These are phyloP conservation scores for Caenorhabditis latens DNA, from an alignment of 1,140 invertebrate genomes.

Conservation along the genomic window DNA sequence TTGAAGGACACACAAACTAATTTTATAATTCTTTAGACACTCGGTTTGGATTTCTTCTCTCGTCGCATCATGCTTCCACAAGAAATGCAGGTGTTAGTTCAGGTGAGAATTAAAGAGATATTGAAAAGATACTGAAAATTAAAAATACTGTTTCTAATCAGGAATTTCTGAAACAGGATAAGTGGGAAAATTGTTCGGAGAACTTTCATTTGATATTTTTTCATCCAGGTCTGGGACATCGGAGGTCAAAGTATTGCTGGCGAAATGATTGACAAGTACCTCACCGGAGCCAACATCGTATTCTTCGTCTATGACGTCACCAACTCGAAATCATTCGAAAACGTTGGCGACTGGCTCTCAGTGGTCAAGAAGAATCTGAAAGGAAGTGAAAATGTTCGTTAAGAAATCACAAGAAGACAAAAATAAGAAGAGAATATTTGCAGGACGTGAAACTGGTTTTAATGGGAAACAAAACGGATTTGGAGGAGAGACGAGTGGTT, in stretches of 20 bases:
- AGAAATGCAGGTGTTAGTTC: constrained; percentile 77
- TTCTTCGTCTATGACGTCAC: constrained; percentile 90
- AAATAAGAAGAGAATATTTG: too few species aligned
- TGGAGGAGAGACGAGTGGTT: constrained; percentile 88
- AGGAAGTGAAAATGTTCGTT: constrained; percentile 79
- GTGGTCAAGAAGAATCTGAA: constrained; percentile 82
- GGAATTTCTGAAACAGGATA: too few species aligned
- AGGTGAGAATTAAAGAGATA: constrained; percentile 79
- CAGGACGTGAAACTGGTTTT: constrained; percentile 81
- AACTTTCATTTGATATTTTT: too few species aligned
- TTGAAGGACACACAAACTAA: neutral
- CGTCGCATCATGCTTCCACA: constrained; percentile 83
- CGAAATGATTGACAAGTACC: constrained; percentile 87
- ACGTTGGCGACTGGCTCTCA: constrained; percentile 84
- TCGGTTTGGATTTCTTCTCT: constrained; percentile 87
- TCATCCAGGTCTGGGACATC: constrained; percentile 86
- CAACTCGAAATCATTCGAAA: constrained; percentile 86
- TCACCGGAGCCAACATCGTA: constrained; percentile 86
- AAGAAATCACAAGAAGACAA: too few species aligned
- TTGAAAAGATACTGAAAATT: too few species aligned
- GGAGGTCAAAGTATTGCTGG: constrained; percentile 85
- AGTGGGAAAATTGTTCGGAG: too few species aligned
- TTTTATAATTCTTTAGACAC: constrained; percentile 80
- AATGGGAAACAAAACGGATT: constrained; percentile 89
- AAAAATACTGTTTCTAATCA: too few species aligned